Conservation (phyloP, 2,113 vertebrate genomes). For the Anarrhichthys ocellatus region DNA sequence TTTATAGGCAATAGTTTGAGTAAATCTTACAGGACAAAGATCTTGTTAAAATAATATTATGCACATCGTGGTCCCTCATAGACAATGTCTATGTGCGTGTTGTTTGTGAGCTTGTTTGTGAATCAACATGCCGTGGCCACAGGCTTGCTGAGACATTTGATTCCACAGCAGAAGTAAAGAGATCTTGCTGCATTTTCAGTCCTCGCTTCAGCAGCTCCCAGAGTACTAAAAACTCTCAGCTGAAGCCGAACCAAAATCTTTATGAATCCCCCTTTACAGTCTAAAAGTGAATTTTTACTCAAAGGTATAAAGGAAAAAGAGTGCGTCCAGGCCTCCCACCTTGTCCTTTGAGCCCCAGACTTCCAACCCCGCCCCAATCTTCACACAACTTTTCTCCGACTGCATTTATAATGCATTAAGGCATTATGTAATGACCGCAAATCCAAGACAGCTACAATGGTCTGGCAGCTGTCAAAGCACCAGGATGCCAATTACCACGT, state of each 20-base stretch:
- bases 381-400: constrained; percentile 46
- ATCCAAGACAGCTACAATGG: constrained; percentile 57
- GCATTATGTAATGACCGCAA: constrained; percentile 71
- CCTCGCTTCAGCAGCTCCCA: not conserved
- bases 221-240: constrained; percentile 15
- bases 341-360: constrained; percentile 14
- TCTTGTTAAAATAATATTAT: not conserved
- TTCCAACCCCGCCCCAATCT: constrained; percentile 28
- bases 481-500: constrained; percentile 74
- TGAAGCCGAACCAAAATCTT: constrained; percentile 21
- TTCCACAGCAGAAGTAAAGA: constrained; percentile 26
- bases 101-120: constrained; percentile 14
- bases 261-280: constrained; percentile 6
- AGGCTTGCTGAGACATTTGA: constrained; percentile 33
- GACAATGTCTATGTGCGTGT: not conserved
- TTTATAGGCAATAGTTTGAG: not conserved
- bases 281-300: constrained; percentile 8
- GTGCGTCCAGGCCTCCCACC: not conserved
- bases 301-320: constrained; percentile 19
- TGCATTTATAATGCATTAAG: constrained; percentile 67
- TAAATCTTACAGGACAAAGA: not conserved
- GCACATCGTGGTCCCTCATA: not conserved
- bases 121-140: constrained; percentile 21
- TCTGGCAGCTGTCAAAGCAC: constrained; percentile 75
- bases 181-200: constrained; percentile 20